Conservation (phyloP, 2,113 vertebrate species). For the Lepisosteus osseus region DNA sequence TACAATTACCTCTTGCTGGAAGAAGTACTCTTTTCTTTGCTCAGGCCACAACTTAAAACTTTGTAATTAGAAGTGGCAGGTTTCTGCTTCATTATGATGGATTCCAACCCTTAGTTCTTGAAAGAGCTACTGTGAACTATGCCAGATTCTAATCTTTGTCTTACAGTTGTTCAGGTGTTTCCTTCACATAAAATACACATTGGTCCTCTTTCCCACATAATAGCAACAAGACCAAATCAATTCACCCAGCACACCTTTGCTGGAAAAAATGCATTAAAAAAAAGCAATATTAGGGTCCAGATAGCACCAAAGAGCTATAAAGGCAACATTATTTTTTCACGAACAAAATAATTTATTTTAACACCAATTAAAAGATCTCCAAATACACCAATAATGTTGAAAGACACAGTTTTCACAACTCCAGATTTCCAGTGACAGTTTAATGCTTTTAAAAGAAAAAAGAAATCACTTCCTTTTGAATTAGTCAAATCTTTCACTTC, state of each 20-base stretch:
- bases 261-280: too few relatives aligned
- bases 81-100: slow-evolving; percentile 41
- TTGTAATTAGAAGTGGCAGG: slow-evolving; percentile 33
- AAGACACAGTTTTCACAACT: too few relatives aligned
- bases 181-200: neutral
- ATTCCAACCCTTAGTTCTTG: slow-evolving; percentile 30
- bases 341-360: too few relatives aligned
- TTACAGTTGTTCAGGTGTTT: slow-evolving; percentile 28
- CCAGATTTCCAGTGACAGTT: neutral
- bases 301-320: too few relatives aligned
- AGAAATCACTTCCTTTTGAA: slow-evolving; percentile 24
- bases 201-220: neutral
- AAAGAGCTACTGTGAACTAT: slow-evolving; percentile 25
- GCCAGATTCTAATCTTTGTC: slow-evolving; percentile 25
- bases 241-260: too few relatives aligned
- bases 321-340: too few relatives aligned
- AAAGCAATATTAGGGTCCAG: too few relatives aligned
- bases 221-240: too few relatives aligned
- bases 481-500: slow-evolving; percentile 6
- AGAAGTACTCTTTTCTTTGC: neutral
- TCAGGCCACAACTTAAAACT: slow-evolving; percentile 27
- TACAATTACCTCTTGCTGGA: too few relatives aligned
- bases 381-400: too few relatives aligned
- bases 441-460: slow-evolving; percentile 7
- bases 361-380: too few relatives aligned